Evolutionary conservation across 2,888 invertebrate species (phyloP).

Genomic region (Parnassius glacialis): DNA sequence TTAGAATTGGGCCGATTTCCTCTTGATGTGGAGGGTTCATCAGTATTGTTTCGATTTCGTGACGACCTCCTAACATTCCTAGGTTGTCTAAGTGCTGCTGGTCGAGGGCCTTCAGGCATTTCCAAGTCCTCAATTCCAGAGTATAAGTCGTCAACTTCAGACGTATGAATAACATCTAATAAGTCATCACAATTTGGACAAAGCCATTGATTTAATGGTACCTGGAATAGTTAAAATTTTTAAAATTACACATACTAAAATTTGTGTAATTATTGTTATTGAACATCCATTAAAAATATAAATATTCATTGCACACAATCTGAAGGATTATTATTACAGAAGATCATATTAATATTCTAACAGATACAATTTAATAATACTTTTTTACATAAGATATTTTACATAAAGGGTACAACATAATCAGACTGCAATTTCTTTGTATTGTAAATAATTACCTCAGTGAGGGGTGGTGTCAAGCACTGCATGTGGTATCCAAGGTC

Average conservation of each 20-base stretch:
- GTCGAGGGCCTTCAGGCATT: slow-evolving; percentile 47
- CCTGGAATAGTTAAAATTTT: slow-evolving; percentile 42
- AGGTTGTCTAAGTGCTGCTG: slow-evolving; percentile 35
- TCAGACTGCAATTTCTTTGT: too few species aligned
- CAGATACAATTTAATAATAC: too few species aligned
- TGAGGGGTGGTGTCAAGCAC: slow-evolving; percentile 91
- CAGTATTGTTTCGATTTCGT: slow-evolving; percentile 32
- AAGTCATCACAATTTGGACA: slow-evolving; percentile 85
- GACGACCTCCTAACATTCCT: slow-evolving; percentile 39
- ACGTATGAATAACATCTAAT: slow-evolving; percentile 47
- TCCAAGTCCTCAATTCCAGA: slow-evolving; percentile 55
- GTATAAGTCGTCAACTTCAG: slow-evolving; percentile 65
- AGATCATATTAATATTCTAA: too few species aligned
- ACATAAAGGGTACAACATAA: too few species aligned
- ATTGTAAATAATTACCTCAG: slow-evolving; percentile 57
- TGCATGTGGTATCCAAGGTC: slow-evolving; percentile 95
- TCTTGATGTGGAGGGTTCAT: slow-evolving; percentile 53
- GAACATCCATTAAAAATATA: too few species aligned
- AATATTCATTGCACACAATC: too few species aligned
- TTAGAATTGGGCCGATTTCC: slow-evolving; percentile 35
- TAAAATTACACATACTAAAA: neutral
- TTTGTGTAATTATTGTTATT: too few species aligned
- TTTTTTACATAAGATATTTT: too few species aligned
- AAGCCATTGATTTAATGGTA: slow-evolving; percentile 93
- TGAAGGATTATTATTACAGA: too few species aligned